Conservation (phyloP, 2,888 invertebrate genomes). For the Agrypnus murinus region DNA sequence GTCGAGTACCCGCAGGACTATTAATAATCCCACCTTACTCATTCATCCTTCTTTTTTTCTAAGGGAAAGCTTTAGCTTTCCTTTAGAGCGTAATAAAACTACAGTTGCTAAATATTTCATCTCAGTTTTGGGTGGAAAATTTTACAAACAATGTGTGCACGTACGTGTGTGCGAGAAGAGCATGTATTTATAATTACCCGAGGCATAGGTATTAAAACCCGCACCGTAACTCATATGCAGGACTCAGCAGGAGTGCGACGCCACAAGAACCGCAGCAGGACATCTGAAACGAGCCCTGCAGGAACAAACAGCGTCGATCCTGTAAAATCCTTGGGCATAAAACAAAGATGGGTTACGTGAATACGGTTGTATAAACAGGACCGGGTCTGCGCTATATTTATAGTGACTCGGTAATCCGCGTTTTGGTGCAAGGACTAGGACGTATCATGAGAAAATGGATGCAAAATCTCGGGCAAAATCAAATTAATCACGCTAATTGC, state of each 20-base stretch:
- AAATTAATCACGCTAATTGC: slow-evolving; percentile 50
- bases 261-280: slow-evolving; percentile 54
- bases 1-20: slow-evolving; percentile 43
- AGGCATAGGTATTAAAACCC: slow-evolving; percentile 48
- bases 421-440: slow-evolving; percentile 22
- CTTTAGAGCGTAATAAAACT: slow-evolving; percentile 23
- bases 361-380: background rate
- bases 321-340: slow-evolving; percentile 4
- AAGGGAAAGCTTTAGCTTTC: background rate
- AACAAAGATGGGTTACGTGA: slow-evolving; percentile 9
- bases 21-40: slow-evolving; percentile 47
- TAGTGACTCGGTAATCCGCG: slow-evolving; percentile 31
- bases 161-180: slow-evolving; percentile 15
- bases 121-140: background rate
- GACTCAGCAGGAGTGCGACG: slow-evolving; percentile 45
- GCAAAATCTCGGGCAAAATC: slow-evolving; percentile 46
- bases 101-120: background rate
- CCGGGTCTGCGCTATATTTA: slow-evolving; percentile 18
- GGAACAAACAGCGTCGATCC: slow-evolving; percentile 34
- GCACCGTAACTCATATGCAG: slow-evolving; percentile 53
- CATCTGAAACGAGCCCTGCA: slow-evolving; percentile 46
- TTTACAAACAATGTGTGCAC: slow-evolving; percentile 6
- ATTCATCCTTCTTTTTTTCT: slow-evolving; percentile 33
- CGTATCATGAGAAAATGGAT: slow-evolving; percentile 31
- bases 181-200: slow-evolving; percentile 31